Conservation (phyloP, 2,888 invertebrate genomes). For the Phyto melanocephala region DNA sequence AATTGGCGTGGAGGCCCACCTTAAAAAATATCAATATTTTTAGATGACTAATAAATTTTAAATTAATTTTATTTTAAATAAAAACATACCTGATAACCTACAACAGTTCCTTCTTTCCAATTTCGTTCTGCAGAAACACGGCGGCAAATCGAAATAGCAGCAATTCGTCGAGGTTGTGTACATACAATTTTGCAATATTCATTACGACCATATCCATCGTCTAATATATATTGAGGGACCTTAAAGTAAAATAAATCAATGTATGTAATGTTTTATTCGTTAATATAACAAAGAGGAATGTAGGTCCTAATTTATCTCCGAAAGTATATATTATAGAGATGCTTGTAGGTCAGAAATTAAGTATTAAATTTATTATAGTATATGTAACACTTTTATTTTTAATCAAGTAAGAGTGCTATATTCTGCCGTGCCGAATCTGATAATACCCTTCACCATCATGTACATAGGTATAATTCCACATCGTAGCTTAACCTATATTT, state of each 20-base stretch:
- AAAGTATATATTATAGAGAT: too few species aligned
- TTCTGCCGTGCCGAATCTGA: too few species aligned
- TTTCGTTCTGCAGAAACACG: slow-evolving; percentile 90
- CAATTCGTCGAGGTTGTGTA: slow-evolving; percentile 96
- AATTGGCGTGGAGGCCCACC: slow-evolving; percentile 72
- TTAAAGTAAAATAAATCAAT: slow-evolving; percentile 52
- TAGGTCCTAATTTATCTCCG: too few species aligned
- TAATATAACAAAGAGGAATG: too few species aligned
- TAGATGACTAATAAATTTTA: background rate
- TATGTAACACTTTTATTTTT: too few species aligned
- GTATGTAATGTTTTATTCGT: too few species aligned
- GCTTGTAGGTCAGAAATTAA: too few species aligned
- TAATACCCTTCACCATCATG: too few species aligned
- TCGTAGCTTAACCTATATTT: too few species aligned
- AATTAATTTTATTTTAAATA: background rate
- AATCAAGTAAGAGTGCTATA: too few species aligned
- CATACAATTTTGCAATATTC: slow-evolving; percentile 91
- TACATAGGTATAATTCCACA: too few species aligned
- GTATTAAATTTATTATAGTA: too few species aligned
- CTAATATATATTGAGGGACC: slow-evolving; percentile 94
- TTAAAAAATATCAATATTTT: slow-evolving; percentile 47
- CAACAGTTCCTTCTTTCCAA: slow-evolving; percentile 89
- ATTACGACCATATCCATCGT: slow-evolving; percentile 83
- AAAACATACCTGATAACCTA: slow-evolving; percentile 90
- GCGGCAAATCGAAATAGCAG: slow-evolving; percentile 92